Base-by-base conservation (phyloP, 2,888 invertebrate species). In the Agrypnus murinus region DNA sequence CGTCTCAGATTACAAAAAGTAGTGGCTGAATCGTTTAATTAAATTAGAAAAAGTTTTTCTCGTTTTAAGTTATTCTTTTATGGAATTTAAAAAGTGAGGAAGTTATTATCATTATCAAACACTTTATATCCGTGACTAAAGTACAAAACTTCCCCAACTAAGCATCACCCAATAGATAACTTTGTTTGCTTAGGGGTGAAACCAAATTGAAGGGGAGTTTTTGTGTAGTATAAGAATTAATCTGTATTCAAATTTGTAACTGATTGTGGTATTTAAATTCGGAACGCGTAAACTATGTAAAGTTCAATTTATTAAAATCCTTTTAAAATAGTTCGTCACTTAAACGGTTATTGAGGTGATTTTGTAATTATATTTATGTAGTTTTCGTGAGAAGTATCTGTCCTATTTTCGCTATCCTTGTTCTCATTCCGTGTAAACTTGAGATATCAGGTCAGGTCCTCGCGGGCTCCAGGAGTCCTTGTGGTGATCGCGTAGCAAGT, bases 151-250 rank as follows among this genome's bases (percentile, higher is more conserved):
- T 25, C 59, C 43, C 32, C 66, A 50, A 62, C 32, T 62, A 65
- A 65, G 59, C 57, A 60, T 62, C 50, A 59, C 55, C 60, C 65
- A 60, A 62, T 55, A 62, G 65, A 65, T 66, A 70, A 66, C 60
- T 59, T 59, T 58, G 65, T 70, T 70, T 65, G 57, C 62, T 66
- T 55, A 70, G 53, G 70, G 70, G 70, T 57, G 60, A 70, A 45
- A 40, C 40, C 65, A 70, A 68, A 70, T 55, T 60, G 62, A 65
- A 62, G 70, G 70, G 70, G 70, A 66, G 70, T 65, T 70, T 70
- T 70, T 69, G 69, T 60, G 34, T 46, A 57, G 65, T 53, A 57
- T 62, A 32, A 65, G 53, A 70, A 65, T 62, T 70, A 70, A 70
- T 70, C 70, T 50, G 53, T 53, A 66, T 66, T 65, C 63, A 38